These are phyloP conservation scores for Condylura cristata DNA, from an alignment of 2,113 vertebrate species.

Conservation along the genomic window DNA sequence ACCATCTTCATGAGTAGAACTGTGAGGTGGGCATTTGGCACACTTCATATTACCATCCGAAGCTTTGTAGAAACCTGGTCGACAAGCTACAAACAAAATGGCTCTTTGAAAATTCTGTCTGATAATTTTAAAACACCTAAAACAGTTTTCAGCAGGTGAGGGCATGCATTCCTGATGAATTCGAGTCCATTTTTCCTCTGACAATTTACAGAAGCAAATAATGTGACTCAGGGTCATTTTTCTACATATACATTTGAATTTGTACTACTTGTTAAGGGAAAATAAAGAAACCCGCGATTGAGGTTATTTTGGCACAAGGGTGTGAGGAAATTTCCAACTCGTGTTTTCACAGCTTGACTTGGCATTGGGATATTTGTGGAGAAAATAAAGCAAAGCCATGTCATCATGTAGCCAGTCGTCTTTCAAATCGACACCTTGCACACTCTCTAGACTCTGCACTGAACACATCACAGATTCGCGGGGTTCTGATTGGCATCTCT, in stretches of 20 bases:
- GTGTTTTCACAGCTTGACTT: constrained; percentile 75
- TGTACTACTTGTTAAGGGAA: constrained; percentile 45
- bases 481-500: background rate
- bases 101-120: constrained; percentile 3
- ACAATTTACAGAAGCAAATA: constrained; percentile 54
- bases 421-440: constrained; percentile 11
- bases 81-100: constrained; percentile 89
- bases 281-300: background rate
- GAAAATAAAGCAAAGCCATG: constrained; percentile 64
- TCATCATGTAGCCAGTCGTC: constrained; percentile 33
- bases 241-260: constrained; percentile 49
- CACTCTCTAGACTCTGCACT: background rate
- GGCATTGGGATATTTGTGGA: constrained; percentile 64
- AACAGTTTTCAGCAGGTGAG: constrained; percentile 8
- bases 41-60: constrained; percentile 93
- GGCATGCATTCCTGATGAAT: background rate
- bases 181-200: background rate
- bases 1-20: constrained; percentile 93
- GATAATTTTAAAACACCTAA: background rate
- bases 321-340: constrained; percentile 58
- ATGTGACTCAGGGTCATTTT: background rate
- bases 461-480: background rate
- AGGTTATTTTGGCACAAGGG: constrained; percentile 66
- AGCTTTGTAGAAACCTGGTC: constrained; percentile 97
- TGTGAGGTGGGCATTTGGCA: constrained; percentile 97